Conservation (phyloP, 2,113 vertebrate genomes). For the Urocitellus parryii region DNA sequence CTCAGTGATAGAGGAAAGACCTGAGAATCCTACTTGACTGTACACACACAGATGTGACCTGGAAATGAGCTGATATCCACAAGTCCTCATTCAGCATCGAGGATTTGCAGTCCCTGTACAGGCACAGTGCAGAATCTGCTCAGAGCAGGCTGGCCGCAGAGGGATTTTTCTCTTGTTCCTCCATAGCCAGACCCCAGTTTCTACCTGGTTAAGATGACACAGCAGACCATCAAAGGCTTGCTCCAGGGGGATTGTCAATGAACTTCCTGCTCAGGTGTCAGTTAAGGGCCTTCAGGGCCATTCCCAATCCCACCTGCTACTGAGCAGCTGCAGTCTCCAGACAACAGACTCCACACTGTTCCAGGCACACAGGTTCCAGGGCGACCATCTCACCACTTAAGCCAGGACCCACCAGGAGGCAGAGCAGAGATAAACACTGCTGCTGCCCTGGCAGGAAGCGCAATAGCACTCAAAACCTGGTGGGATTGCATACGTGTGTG, state of each 20-base stretch:
- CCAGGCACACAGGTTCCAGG: neutral
- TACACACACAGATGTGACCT: neutral
- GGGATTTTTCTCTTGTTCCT: neutral
- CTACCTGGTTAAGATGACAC: neutral
- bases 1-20: too few relatives aligned
- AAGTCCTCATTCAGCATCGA: neutral
- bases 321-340: neutral
- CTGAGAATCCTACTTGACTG: neutral
- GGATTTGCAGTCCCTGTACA: neutral
- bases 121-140: neutral
- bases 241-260: neutral
- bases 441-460: neutral
- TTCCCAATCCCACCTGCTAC: neutral
- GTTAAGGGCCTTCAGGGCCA: neutral
- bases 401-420: neutral
- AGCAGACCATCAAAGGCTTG: neutral
- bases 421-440: neutral
- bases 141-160: neutral
- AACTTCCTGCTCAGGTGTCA: neutral
- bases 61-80: neutral
- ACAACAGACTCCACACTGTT: neutral
- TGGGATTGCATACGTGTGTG: neutral
- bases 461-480: neutral
- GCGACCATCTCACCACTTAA: neutral
- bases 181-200: neutral